Evolutionary conservation across 2,113 vertebrate species (phyloP).

Genomic region (Chamaetylas fuelleborni): DNA sequence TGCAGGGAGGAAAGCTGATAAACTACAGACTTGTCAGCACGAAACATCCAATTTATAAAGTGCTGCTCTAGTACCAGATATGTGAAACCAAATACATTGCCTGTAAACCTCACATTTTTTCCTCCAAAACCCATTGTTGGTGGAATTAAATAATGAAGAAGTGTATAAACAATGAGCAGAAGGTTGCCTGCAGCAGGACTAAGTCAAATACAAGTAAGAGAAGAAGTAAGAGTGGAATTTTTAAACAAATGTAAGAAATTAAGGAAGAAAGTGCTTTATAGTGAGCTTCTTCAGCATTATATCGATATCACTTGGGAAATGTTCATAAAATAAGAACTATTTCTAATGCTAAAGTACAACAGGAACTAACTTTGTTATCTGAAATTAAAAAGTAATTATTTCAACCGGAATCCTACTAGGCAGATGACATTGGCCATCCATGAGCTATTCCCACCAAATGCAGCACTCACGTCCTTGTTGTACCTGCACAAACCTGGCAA

Average conservation of each 20-base stretch:
- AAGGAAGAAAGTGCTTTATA: background rate
- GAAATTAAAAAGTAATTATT: background rate
- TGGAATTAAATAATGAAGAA: background rate
- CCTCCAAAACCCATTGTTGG: background rate
- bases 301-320: background rate
- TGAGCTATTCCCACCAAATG: background rate
- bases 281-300: background rate
- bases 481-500: background rate
- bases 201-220: background rate
- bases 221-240: accelerated
- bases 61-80: background rate
- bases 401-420: background rate
- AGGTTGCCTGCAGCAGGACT: background rate
- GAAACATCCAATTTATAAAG: background rate
- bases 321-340: background rate
- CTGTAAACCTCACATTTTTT: background rate
- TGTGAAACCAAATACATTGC: background rate
- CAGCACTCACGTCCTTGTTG: background rate
- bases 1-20: background rate
- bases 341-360: background rate
- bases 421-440: background rate
- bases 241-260: background rate
- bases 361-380: background rate
- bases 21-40: background rate
- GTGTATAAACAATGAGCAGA: background rate